Conservation (phyloP, 2,797 vertebrate genomes). For the Antennarius maculatus region DNA sequence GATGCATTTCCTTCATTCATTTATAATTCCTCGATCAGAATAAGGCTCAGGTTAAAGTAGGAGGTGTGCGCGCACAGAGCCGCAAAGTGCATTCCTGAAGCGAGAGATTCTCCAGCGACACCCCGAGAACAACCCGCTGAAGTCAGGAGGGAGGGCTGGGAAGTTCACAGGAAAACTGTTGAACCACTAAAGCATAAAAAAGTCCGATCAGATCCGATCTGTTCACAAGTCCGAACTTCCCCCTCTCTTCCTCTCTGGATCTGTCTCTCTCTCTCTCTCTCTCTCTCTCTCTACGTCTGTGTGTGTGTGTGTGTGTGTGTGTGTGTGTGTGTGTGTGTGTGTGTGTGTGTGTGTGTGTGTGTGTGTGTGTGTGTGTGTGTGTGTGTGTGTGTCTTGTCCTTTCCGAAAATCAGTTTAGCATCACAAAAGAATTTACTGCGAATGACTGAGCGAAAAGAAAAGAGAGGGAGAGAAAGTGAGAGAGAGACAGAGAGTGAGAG, state of each 20-base stretch:
- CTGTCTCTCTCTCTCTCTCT: neutral
- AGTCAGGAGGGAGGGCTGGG: neutral
- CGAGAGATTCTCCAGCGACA: neutral
- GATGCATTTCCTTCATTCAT: slow-evolving; percentile 48
- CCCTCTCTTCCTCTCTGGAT: slow-evolving; percentile 72
- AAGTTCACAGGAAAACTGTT: slow-evolving; percentile 9
- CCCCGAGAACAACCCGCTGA: neutral
- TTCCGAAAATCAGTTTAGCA: slow-evolving; percentile 87
- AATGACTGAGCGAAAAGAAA: slow-evolving; percentile 88
- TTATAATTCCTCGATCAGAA: slow-evolving; percentile 3
- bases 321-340: too few relatives aligned
- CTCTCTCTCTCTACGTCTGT: neutral
- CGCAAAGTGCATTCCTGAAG: slow-evolving; percentile 63
- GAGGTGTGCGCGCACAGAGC: slow-evolving; percentile 42
- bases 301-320: too few relatives aligned
- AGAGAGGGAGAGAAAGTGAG: slow-evolving; percentile 56
- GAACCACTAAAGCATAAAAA: slow-evolving; percentile 13
- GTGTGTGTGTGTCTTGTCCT: slow-evolving; percentile 62
- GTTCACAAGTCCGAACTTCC: slow-evolving; percentile 55
- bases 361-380: too few relatives aligned
- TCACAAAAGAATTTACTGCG: slow-evolving; percentile 91
- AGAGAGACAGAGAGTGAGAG: slow-evolving; percentile 2
- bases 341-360: slow-evolving; percentile 1
- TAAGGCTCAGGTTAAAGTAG: neutral
- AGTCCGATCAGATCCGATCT: slow-evolving; percentile 1